Evolutionary conservation across 2,797 vertebrate species (phyloP), one percentile per base, ranked within the genome.

Genomic region (Scyliorhinus canicula): DNA sequence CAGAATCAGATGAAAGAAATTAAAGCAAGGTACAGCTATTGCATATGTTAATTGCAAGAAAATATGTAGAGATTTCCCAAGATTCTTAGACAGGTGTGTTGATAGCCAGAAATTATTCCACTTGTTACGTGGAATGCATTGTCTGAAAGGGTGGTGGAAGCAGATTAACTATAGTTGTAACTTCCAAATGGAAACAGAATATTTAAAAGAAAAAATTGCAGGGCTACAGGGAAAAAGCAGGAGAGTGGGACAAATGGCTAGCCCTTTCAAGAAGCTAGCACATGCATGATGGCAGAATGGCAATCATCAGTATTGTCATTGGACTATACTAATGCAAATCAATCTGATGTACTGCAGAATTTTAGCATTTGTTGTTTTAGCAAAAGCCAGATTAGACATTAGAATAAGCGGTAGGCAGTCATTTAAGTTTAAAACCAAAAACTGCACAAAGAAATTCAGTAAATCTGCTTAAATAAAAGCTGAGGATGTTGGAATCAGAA

Each of bases 321-420:
- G 19, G 9, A 82, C 44, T 44, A 44, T 82, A 93, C 69, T 93
- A 69, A 50, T 50, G 16, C 50, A 71, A 50, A 60, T 52, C 55
- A 50, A 69, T 8, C n/a, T 67, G 11, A 74, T 4, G 3, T 50
- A 50, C 26, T 93, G 5, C 19, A 71, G 65, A 69, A 93, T 5
- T 69, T 26, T 93, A 31, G 35, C 57, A 63, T 91, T 63, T 26
- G 44, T 11, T 44, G 44, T 26, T 3, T 8, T 91, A n/a, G 60
- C 24, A 57, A 63, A 90, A 90, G 60, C 86, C 88, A 63, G n/a
- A 63, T 91, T 91, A 91, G 88, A 91, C 9, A 24, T 91, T 63
- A 90, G 14, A 60, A 14, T 60, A 79, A 16, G 35, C 7, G 2
- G 4, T 40, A 40, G n/a, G 35, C 86, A 90, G 14, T n/a, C 55